Conservation (phyloP, 2,113 vertebrate genomes). For the Coregonus clupeaformis region DNA sequence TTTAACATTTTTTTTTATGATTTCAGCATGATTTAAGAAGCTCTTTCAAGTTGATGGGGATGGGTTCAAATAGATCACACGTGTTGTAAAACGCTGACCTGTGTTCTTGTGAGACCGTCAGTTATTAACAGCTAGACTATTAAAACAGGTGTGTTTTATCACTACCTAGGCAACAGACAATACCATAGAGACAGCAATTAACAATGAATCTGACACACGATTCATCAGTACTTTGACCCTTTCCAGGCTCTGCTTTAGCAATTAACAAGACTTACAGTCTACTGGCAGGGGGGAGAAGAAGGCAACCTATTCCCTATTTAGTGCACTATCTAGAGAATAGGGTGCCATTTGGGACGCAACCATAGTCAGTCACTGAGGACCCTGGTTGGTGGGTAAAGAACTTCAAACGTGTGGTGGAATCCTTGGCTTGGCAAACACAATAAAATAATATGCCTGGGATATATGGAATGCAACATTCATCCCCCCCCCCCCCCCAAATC, state of each 20-base stretch:
- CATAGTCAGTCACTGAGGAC: not conserved
- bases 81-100: not conserved
- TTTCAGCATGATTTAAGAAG: not conserved
- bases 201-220: not conserved
- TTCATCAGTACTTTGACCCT: not conserved
- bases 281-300: not conserved
- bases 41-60: not conserved
- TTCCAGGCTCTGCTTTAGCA: not conserved
- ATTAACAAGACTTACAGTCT: not conserved
- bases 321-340: too few species aligned
- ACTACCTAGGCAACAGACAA: not conserved
- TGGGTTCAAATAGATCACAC: not conserved
- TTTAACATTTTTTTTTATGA: not conserved
- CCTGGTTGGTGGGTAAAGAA: not conserved
- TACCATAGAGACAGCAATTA: not conserved
- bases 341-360: too few species aligned
- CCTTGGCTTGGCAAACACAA: slow-evolving; percentile 7
- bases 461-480: not conserved
- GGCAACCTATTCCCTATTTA: too few species aligned
- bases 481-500: not conserved
- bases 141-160: not conserved
- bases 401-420: not conserved
- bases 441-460: not conserved
- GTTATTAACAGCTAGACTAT: not conserved
- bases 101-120: not conserved